phyloP scores from a whole-genome alignment of 2,797 vertebrate species.

The Agapornis canus region DNA sequence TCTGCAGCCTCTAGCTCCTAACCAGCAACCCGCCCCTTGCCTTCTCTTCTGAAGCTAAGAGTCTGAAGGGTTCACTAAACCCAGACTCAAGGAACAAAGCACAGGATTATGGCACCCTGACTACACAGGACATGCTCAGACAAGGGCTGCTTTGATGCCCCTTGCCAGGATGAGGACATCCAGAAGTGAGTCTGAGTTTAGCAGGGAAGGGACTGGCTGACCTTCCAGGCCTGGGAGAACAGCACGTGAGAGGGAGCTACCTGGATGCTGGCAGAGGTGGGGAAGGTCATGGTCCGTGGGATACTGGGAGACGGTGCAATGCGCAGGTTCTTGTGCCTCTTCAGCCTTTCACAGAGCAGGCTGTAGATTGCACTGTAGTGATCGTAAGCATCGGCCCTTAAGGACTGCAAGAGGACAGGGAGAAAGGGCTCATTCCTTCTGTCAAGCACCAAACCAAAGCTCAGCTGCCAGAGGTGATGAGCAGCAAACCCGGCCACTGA shows the following conservation, averaged over 20 bases:
- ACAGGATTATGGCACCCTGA: background rate
- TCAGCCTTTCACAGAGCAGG: slow-evolving; percentile 93
- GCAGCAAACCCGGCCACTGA: rapidly evolving
- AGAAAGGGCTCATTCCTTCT: background rate
- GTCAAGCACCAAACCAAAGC: rapidly evolving
- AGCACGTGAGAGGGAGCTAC: slow-evolving; percentile 13
- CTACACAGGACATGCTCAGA: background rate
- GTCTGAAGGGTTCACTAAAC: background rate
- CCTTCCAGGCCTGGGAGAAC: background rate
- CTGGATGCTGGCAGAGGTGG: slow-evolving; percentile 83
- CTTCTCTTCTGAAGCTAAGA: background rate
- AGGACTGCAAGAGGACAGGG: slow-evolving; percentile 78
- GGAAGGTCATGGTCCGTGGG: slow-evolving; percentile 85
- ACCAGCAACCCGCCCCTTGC: rapidly evolving
- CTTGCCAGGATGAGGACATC: background rate
- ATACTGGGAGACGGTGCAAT: slow-evolving; percentile 81
- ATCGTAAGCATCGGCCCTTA: slow-evolving; percentile 94
- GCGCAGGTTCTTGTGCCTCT: slow-evolving; percentile 92
- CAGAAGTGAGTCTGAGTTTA: rapidly evolving
- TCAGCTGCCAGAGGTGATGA: background rate
- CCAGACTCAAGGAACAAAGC: background rate
- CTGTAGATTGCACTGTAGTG: slow-evolving; percentile 99
- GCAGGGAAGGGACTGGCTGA: background rate
- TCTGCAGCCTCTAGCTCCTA: background rate
- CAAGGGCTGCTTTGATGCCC: rapidly evolving